Percentiles rank a stretch among this genome's conserved stretches.
These are phyloP conservation scores for Geococcyx californianus DNA, from an alignment of 2,113 vertebrate species.

Conservation along the genomic window DNA sequence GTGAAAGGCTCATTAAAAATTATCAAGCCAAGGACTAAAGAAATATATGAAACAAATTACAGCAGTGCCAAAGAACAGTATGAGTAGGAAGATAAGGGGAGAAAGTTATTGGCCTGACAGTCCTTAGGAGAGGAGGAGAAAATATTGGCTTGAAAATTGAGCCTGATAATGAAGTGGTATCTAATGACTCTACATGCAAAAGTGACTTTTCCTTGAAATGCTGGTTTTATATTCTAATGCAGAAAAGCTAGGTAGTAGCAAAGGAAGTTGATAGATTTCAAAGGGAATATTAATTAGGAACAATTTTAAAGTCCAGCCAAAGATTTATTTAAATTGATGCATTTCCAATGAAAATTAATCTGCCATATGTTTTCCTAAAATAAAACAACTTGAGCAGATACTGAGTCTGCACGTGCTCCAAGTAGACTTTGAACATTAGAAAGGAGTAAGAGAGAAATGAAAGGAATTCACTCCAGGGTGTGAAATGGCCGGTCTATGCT, in stretches of 20 bases:
- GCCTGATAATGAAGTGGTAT: neutral
- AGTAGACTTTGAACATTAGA: neutral
- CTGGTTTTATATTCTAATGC: neutral
- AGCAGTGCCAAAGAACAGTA: neutral
- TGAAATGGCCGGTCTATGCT: neutral
- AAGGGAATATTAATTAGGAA: slow-evolving; percentile 38
- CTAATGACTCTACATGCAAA: neutral
- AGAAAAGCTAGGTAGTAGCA: neutral
- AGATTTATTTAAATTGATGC: neutral
- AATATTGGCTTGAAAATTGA: slow-evolving; percentile 27
- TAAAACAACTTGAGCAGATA: neutral
- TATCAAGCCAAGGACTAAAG: neutral
- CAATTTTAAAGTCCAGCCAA: neutral
- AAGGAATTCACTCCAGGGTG: neutral
- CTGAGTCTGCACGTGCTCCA: neutral
- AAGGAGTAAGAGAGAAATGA: neutral
- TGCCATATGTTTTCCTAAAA: neutral
- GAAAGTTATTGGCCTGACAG: slow-evolving; percentile 21
- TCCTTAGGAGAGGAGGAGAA: neutral
- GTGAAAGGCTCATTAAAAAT: neutral
- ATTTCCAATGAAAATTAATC: slow-evolving; percentile 19
- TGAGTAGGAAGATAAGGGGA: slow-evolving; percentile 15
- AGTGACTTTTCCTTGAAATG: slow-evolving; percentile 17
- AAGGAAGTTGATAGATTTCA: neutral
- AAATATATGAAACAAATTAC: slow-evolving; percentile 3